These are phyloP conservation scores for Dromas ardeola DNA, from an alignment of 2,113 vertebrate genomes.

Conservation along the genomic window DNA sequence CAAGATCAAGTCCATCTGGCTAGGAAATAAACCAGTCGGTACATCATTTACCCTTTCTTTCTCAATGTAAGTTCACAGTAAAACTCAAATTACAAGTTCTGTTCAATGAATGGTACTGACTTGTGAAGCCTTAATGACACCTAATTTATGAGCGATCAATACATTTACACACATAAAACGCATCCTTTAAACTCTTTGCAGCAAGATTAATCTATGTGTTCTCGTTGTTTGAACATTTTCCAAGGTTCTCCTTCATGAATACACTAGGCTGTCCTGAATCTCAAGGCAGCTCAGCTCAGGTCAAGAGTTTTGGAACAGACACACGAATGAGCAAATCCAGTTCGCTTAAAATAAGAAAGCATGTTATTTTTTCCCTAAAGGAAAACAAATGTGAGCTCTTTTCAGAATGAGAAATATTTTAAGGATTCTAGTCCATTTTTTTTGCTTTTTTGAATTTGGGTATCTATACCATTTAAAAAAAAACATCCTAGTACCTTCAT, in stretches of 20 bases:
- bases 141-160: constrained; percentile 11
- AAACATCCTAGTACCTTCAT: background rate
- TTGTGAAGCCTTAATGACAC: background rate
- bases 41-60: background rate
- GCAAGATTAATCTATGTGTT: constrained; percentile 29
- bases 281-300: background rate
- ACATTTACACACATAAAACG: constrained; percentile 9
- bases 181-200: background rate
- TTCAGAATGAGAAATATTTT: background rate
- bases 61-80: background rate
- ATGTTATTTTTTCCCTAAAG: background rate
- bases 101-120: background rate
- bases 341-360: background rate
- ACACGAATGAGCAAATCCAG: background rate
- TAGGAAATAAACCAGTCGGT: background rate
- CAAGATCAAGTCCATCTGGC: background rate
- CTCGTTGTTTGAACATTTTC: background rate
- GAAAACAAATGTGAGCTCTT: background rate
- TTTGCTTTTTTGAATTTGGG: background rate
- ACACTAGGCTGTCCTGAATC: background rate
- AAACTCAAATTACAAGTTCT: background rate
- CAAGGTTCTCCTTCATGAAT: constrained; percentile 28
- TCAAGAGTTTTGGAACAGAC: constrained; percentile 37
- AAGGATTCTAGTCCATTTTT: background rate
- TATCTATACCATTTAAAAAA: background rate